Conservation (phyloP, 2,113 vertebrate species). For the Cyprinus carpio region DNA sequence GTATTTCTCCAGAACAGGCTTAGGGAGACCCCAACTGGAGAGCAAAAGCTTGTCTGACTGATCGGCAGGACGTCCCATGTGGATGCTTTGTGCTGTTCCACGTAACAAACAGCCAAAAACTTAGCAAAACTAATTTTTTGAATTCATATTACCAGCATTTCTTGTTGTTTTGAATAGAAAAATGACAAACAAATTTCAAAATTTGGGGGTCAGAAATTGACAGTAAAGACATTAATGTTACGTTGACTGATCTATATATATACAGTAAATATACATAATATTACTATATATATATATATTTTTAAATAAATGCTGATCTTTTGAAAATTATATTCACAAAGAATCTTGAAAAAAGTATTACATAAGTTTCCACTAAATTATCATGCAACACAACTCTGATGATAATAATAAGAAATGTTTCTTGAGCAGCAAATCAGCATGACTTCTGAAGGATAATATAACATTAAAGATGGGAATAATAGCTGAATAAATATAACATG, state of each 20-base stretch:
- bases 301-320: not conserved
- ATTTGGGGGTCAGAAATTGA: not conserved
- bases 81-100: slow-evolving; percentile 70
- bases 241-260: too few relatives aligned
- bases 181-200: not conserved
- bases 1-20: slow-evolving; percentile 85
- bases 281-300: too few relatives aligned
- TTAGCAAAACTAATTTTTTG: too few relatives aligned
- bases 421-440: not conserved
- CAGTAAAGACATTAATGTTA: not conserved
- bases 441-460: not conserved
- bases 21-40: slow-evolving; percentile 92
- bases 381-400: not conserved
- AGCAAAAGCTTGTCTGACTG: slow-evolving; percentile 84
- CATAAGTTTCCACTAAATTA: not conserved
- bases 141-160: not conserved
- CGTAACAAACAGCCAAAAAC: not conserved
- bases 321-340: not conserved
- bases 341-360: not conserved
- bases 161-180: not conserved
- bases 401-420: not conserved
- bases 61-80: slow-evolving; percentile 75
- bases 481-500: not conserved
- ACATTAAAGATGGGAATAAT: not conserved
- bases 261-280: too few relatives aligned